A percentile compares a stretch with the other conserved stretches of the same genome.
Conservation (phyloP, 2,888 invertebrate species). For the Tuberolachnus salignus region DNA sequence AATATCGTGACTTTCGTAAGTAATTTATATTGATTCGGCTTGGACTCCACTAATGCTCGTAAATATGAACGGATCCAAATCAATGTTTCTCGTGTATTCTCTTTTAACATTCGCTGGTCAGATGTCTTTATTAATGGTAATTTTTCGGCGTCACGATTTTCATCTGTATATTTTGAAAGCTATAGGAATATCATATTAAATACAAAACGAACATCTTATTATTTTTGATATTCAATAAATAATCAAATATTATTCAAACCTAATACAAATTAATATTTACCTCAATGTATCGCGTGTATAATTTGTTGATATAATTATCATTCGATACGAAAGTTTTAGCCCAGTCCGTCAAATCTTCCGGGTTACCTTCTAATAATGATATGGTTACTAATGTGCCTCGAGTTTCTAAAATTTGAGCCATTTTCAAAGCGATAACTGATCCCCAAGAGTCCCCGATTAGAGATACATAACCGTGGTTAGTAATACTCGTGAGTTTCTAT, state of each 20-base stretch:
- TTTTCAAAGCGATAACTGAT: constrained; percentile 68
- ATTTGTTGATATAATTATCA: not conserved
- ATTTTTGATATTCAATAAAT: too few relatives aligned
- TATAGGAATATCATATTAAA: not conserved
- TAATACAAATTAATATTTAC: not conserved
- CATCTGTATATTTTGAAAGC: not conserved
- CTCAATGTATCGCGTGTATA: not conserved
- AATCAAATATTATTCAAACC: too few relatives aligned
- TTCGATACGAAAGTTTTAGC: not conserved
- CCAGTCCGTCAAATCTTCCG: constrained; percentile 21
- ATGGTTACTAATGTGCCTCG: constrained; percentile 54
- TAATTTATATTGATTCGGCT: not conserved
- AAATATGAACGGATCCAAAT: not conserved
- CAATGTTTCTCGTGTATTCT: not conserved
- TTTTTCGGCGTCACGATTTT: not conserved
- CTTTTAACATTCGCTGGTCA: not conserved
- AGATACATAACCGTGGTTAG: not conserved
- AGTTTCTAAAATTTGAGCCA: constrained; percentile 64
- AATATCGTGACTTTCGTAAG: not conserved
- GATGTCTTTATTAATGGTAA: not conserved
- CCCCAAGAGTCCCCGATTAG: constrained; percentile 70
- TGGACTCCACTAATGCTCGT: not conserved
- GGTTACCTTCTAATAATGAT: constrained; percentile 56
- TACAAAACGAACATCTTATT: not conserved
- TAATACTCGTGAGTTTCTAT: constrained; percentile 18